phyloP scores from a whole-genome alignment of 2,797 vertebrate species.

The Toxotes lorentzi region DNA sequence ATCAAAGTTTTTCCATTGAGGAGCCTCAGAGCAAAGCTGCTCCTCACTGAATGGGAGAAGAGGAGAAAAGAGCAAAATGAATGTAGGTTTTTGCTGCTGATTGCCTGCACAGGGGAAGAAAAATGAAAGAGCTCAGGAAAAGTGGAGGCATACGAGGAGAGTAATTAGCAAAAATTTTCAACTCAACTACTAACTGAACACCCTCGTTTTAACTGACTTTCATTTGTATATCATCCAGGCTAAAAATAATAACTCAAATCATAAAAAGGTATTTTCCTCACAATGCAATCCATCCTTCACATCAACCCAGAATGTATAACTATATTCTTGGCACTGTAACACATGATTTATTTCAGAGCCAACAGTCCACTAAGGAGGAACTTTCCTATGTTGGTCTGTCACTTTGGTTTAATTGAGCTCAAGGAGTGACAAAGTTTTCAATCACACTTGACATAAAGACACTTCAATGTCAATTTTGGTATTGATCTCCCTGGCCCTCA shows the following conservation, averaged over 20 bases:
- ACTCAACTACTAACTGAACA: constrained; percentile 93
- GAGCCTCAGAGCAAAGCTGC: constrained; percentile 13
- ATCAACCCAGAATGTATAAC: not conserved
- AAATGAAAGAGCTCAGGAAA: constrained; percentile 79
- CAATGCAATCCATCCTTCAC: not conserved
- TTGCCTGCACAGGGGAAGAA: constrained; percentile 60
- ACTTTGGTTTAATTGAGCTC: constrained; percentile 22
- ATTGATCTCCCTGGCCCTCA: constrained; percentile 57
- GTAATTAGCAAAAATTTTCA: constrained; percentile 88
- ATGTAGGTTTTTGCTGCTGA: constrained; percentile 83
- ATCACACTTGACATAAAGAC: constrained; percentile 51
- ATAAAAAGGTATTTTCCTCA: constrained; percentile 37
- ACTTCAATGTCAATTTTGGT: constrained; percentile 54
- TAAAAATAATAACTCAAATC: constrained; percentile 62
- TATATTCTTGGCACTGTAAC: not conserved
- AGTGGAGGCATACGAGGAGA: constrained; percentile 88
- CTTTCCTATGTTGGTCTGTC: constrained; percentile 5
- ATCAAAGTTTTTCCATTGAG: constrained; percentile 11
- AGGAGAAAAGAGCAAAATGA: constrained; percentile 45
- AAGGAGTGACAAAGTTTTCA: constrained; percentile 45
- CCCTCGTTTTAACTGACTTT: constrained; percentile 89
- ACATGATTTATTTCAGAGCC: not conserved
- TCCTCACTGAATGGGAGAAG: not conserved
- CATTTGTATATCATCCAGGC: constrained; percentile 90
- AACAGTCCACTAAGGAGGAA: not conserved